Evolutionary conservation across 2,888 invertebrate species (phyloP).

Genomic region (Dioctria linearis): DNA sequence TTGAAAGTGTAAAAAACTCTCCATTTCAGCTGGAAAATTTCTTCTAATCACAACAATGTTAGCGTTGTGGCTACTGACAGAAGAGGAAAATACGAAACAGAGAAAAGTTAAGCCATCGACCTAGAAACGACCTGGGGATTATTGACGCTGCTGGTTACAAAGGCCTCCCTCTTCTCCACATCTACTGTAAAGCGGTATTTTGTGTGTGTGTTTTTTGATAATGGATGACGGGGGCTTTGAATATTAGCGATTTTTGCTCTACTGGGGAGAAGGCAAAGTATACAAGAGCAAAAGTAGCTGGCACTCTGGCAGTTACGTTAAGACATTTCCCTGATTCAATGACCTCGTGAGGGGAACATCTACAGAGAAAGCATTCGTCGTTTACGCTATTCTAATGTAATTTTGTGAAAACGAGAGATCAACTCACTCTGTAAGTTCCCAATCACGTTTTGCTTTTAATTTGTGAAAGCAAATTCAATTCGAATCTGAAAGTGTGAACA

Average conservation of each 20-base stretch:
- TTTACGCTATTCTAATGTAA: slow-evolving; percentile 10
- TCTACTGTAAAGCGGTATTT: too few species aligned
- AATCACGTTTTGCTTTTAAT: slow-evolving; percentile 2
- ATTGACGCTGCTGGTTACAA: slow-evolving; percentile 23
- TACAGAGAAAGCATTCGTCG: neutral
- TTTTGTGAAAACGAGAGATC: slow-evolving; percentile 40
- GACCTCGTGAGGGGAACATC: slow-evolving; percentile 7
- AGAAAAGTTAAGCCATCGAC: slow-evolving; percentile 46
- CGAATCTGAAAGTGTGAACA: slow-evolving; percentile 30
- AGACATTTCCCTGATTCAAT: slow-evolving; percentile 6
- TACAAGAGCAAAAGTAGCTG: neutral
- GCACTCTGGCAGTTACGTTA: neutral
- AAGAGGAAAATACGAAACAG: slow-evolving; percentile 20
- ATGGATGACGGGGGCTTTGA: neutral
- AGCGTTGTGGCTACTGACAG: slow-evolving; percentile 6
- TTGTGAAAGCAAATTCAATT: slow-evolving; percentile 36
- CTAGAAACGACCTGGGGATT: slow-evolving; percentile 47
- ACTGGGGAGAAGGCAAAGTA: neutral
- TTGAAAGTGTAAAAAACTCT: slow-evolving; percentile 35
- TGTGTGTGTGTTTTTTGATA: too few species aligned
- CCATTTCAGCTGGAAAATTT: slow-evolving; percentile 46
- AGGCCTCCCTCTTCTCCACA: neutral
- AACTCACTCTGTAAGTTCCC: neutral
- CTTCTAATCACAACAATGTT: slow-evolving; percentile 26
- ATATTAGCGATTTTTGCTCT: neutral